Evolutionary conservation across 2,888 invertebrate species (phyloP).

Genomic region (Catotricha subobsoleta): DNA sequence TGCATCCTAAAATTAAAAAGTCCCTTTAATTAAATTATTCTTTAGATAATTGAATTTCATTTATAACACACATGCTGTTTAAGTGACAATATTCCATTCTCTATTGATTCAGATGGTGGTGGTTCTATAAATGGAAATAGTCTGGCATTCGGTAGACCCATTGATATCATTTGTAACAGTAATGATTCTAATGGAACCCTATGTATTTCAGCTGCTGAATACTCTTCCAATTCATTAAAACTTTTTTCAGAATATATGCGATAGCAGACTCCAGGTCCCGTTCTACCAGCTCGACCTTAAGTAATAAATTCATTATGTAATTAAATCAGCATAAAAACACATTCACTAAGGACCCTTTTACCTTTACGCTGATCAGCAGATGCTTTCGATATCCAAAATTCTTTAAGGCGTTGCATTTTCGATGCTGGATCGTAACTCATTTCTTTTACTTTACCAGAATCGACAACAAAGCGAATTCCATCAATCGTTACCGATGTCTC

Average conservation of each 20-base stretch:
- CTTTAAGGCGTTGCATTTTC: conserved; percentile 79
- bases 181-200: conserved; percentile 86
- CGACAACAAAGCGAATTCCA: conserved; percentile 90
- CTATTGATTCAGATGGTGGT: conserved; percentile 68
- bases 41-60: conserved; percentile 6
- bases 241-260: conserved; percentile 74
- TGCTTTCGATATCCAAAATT: conserved; percentile 94
- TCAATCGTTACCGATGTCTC: conserved; percentile 98
- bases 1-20: conserved; percentile 41
- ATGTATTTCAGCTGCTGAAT: conserved; percentile 83
- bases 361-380: conserved; percentile 86
- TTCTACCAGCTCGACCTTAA: conserved; percentile 87
- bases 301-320: too few species aligned
- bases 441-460: conserved; percentile 88
- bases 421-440: conserved; percentile 87
- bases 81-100: conserved; percentile 67
- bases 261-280: conserved; percentile 89
- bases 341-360: too few species aligned
- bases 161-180: conserved; percentile 78
- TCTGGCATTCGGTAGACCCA: conserved; percentile 80
- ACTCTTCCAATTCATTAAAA: conserved; percentile 58
- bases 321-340: too few species aligned
- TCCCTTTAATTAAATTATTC: background rate
- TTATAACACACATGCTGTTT: conserved; percentile 51
- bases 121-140: conserved; percentile 90